A percentile compares a stretch with the other conserved stretches of the same genome.
These are phyloP conservation scores for Brachyptera putata DNA, from an alignment of 2,888 invertebrate species.

Conservation along the genomic window DNA sequence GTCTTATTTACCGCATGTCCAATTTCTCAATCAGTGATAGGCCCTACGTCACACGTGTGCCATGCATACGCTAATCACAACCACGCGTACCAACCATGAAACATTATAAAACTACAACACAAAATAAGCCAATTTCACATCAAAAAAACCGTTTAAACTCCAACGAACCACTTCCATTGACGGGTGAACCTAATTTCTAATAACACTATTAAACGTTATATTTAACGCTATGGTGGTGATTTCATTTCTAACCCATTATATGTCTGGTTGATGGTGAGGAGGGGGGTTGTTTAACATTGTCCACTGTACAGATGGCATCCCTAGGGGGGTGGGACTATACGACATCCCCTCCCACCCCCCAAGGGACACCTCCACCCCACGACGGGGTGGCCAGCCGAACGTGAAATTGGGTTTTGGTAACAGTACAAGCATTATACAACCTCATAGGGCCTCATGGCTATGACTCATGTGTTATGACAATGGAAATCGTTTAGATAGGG, in stretches of 20 bases:
- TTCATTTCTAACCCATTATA: not conserved
- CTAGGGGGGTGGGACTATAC: constrained; percentile 19
- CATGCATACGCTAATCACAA: no score
- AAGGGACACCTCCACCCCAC: constrained; percentile 8
- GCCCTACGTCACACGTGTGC: no score
- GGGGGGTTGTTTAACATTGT: constrained; percentile 24
- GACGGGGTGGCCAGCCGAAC: constrained; percentile 23
- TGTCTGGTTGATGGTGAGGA: not conserved
- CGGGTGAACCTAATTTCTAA: not conserved
- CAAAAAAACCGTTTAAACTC: not conserved
- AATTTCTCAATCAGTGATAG: no score
- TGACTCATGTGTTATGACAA: no score
- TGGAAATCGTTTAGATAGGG: no score
- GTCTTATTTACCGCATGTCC: no score
- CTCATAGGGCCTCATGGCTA: no score
- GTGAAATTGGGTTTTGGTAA: constrained; percentile 27
- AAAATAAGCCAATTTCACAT: not conserved
- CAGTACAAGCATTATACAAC: constrained; percentile 5
- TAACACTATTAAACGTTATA: not conserved
- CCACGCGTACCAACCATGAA: no score
- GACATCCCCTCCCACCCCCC: not conserved
- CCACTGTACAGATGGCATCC: constrained; percentile 30
- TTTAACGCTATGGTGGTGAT: not conserved
- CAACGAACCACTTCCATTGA: not conserved
- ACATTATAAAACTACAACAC: no score